Evolutionary conservation across 2,113 vertebrate species (phyloP).

Genomic region (Eurystomus gularis): DNA sequence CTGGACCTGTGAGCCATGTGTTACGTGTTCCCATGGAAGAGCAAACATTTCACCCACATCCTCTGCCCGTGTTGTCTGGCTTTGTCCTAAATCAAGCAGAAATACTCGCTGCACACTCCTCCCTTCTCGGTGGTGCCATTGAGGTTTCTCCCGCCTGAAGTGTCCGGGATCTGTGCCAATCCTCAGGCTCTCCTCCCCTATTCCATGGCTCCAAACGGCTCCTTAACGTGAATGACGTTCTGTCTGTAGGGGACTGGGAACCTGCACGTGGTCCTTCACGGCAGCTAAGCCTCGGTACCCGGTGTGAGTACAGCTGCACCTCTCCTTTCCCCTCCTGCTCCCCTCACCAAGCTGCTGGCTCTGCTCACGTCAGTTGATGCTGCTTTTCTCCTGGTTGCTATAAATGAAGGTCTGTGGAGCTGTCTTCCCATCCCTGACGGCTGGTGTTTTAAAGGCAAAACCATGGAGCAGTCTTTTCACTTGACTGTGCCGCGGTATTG

Average conservation of each 20-base stretch:
- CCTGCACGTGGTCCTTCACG: fast-evolving
- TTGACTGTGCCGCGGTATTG: background rate
- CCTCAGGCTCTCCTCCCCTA: background rate
- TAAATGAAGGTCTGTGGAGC: background rate
- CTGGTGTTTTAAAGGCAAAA: background rate
- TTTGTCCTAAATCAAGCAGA: background rate
- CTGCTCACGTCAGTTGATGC: background rate
- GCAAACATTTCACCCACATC: background rate
- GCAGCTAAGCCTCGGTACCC: background rate
- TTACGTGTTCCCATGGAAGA: background rate
- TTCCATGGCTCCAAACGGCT: background rate
- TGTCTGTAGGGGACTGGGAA: background rate
- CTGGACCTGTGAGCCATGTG: background rate
- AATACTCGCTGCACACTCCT: background rate
- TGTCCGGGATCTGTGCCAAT: background rate
- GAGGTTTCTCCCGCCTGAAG: background rate
- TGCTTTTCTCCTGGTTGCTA: background rate
- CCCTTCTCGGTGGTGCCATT: background rate
- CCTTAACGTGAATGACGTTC: fast-evolving
- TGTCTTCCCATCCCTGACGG: background rate
- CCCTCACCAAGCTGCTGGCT: background rate
- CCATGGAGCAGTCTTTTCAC: background rate
- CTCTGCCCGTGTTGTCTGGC: background rate
- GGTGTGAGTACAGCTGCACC: background rate
- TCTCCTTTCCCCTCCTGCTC: background rate